Evolutionary conservation across 2,888 invertebrate species (phyloP), one percentile per base, ranked within the genome.

Genomic region (Drosophila algonquin): DNA sequence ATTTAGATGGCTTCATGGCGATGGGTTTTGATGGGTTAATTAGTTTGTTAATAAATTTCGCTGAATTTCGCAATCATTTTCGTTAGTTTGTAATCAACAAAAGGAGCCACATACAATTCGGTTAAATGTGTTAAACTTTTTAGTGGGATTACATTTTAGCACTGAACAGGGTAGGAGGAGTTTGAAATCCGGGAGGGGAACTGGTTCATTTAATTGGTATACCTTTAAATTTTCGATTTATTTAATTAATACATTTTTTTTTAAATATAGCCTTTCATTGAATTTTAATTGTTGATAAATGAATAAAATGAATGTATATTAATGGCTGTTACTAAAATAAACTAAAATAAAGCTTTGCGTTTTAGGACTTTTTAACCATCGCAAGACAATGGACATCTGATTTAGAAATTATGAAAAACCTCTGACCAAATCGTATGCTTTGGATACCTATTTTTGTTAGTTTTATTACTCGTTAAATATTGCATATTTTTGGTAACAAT

Each of bases 41-140:
- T 21, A 21, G 3, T 48, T 59, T 57, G 21, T 60, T 54, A 57
- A 21, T 12, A 53, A 16, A 40, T 50, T 30, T 51, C 35, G 35
- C 18, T 35, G 10, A 54, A 18, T 56, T 21, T 12, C 35, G 40
- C 32, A 51, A 27, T 59, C 55, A 67, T 70, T 70, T 40, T 40
- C 70, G 71, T 88, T 83, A 87, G 86, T 89, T 85, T 85, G 85
- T 89, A 85, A 89, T 89, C 78, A 75, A 85, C 85, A 89, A 87
- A 89, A 89, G 85, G 85, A 85, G 89, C 89, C 85, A 73, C 68
- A 48, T 16, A 53, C 24, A 57, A 30, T 48, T n/a, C 10, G 50
- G 45, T 74, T 67, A 61, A 16, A 30, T 47, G 27, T 44, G 46
- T 44, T 63, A 16, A 4, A 6, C 14, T 50, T 14, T 16, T 10